Base-by-base conservation (phyloP, 2,888 invertebrate genomes). In the Beris morrisii region DNA sequence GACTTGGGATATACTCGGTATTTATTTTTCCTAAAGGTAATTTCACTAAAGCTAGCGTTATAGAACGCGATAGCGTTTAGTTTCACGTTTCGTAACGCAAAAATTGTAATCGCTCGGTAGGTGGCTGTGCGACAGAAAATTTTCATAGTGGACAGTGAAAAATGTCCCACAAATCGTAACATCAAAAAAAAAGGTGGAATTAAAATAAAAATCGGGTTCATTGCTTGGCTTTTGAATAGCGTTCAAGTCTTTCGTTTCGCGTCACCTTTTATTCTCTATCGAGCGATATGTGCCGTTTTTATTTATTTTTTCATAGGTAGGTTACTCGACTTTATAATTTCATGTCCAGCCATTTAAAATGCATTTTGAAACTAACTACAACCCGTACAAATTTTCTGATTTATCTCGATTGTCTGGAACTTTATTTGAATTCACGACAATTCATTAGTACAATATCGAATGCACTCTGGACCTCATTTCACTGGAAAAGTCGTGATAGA, bases 171-270 rank as follows among this genome's bases (percentile, higher is more conserved):
- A 7, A 48, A 30, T 59, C 48, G 58, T 48, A 32, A 30, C 46
- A 57, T 46, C 46, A 59, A 59, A 22, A 22, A 22, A 22, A 22
- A 22, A 22, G 3, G 22, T 22, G 22, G 22, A 22, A 22, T 22
- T 22, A 22, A 22, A 22, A 22, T 22, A 22, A 22, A 48, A 46
- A 59, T 43, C 31, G 58, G 46, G 46, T 59, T 28, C 58, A 48
- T 30, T 31, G 48, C 48, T 22, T 22, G 22, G 22, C 22, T 59
- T 46, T 46, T 48, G 30, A 32, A 12, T 46, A 28, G 46, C 58
- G 58, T 59, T 48, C 46, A 59, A 59, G 48, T 48, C 45, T 59
- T 59, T 48, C 58, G 31, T 53, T 59, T 59, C 58, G 46, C 30
- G 58, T 46, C 58, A 59, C 58, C 58, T 59, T 59, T 59, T 46